These are phyloP conservation scores for Acanthoscelides obtectus DNA, from an alignment of 2,888 invertebrate genomes.

Conservation along the genomic window DNA sequence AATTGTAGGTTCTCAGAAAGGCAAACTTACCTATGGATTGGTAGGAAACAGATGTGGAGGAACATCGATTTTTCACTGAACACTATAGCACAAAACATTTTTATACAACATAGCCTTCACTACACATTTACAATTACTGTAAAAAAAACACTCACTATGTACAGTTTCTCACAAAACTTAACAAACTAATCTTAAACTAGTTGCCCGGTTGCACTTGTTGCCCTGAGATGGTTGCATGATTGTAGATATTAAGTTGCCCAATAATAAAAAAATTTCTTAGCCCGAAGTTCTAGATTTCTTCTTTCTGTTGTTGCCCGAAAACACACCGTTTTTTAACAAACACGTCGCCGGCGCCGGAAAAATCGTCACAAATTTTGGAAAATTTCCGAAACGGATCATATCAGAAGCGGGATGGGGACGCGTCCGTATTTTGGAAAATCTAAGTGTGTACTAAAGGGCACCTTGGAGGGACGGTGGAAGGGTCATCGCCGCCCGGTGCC, in stretches of 20 bases:
- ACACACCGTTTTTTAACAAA: conserved; percentile 21
- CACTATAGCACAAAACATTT: not conserved
- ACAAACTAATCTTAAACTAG: conserved; percentile 23
- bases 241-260: conserved; percentile 18
- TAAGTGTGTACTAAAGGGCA: conserved; percentile 32
- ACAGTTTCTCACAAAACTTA: conserved; percentile 9
- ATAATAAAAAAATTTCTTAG: conserved; percentile 11
- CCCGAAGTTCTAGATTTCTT: conserved; percentile 12
- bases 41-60: not conserved
- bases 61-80: not conserved
- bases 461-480: conserved; percentile 25
- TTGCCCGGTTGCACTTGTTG: conserved; percentile 44
- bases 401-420: conserved; percentile 18
- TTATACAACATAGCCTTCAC: conserved; percentile 3
- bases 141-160: not conserved
- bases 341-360: conserved; percentile 10
- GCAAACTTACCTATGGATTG: not conserved
- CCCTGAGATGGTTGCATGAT: conserved; percentile 45
- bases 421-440: conserved; percentile 33
- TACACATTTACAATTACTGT: conserved; percentile 3
- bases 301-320: conserved; percentile 25
- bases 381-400: conserved; percentile 21
- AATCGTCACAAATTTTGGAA: conserved; percentile 3
- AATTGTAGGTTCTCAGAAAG: not conserved
- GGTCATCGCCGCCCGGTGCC: conserved; percentile 29